Evolutionary conservation across 2,113 vertebrate genomes (phyloP).

Genomic region (Myotis yumanensis): DNA sequence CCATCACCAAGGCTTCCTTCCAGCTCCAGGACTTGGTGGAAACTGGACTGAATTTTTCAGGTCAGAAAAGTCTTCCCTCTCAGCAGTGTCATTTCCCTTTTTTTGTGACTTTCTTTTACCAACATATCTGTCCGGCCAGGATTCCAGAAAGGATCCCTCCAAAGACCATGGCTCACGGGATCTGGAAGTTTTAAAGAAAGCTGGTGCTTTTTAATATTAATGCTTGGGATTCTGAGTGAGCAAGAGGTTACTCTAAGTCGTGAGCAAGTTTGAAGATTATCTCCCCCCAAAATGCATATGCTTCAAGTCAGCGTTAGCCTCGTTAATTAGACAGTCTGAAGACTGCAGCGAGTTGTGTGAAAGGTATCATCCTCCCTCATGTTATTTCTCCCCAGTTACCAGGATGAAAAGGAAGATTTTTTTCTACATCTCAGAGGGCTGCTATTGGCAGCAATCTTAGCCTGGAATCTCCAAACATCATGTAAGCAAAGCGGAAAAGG

Average conservation of each 20-base stretch:
- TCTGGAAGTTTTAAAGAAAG: background rate
- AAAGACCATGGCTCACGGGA: background rate
- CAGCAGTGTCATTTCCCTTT: background rate
- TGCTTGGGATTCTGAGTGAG: background rate
- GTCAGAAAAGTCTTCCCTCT: background rate
- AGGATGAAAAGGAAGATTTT: background rate
- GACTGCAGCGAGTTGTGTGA: background rate
- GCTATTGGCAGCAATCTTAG: background rate
- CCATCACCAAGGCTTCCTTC: background rate
- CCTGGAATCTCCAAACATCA: constrained; percentile 16
- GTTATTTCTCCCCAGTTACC: background rate
- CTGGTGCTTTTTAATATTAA: background rate
- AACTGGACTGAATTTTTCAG: background rate
- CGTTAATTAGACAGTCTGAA: background rate
- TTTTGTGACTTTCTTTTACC: constrained; percentile 9
- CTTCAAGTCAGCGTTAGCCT: background rate
- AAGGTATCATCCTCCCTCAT: background rate
- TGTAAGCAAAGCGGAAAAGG: constrained; percentile 36
- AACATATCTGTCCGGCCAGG: background rate
- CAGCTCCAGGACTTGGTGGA: background rate
- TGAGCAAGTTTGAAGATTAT: background rate
- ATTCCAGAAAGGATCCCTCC: background rate
- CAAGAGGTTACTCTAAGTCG: background rate
- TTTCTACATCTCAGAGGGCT: background rate
- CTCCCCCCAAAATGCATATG: background rate